Base-by-base conservation (phyloP, 2,888 invertebrate species). In the Bruchidius siliquastri region DNA sequence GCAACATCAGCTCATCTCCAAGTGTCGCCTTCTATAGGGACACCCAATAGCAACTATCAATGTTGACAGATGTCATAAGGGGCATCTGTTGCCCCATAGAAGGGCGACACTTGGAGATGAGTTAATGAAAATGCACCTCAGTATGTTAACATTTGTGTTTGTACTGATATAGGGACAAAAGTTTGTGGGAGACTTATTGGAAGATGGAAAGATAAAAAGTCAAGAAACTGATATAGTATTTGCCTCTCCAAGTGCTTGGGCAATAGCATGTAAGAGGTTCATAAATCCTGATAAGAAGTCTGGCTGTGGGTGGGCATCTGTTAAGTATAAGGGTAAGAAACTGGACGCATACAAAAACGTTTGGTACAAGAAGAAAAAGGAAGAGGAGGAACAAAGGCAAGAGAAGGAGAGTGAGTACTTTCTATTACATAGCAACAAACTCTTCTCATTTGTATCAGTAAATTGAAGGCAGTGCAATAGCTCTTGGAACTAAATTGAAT, bases 251-350 rank as follows among this genome's bases (percentile, higher is more conserved):
- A 96, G 95, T 81, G 95, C 96, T 0, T 97, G 96, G 96, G 96
- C 96, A 0, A 94, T 95, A 85, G 94, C 96, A 83, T 96, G 96
- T 83, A 96, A 96, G 84, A 90, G 95, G 78, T 94, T 96, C 74
- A 94, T 96, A 72, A 96, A 96, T 86, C 96, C 96, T 0, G 94
- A 94, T 77, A 96, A 96, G 85, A 94, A 96, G 82, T 96, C 96
- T 67, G 96, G 96, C 0, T 96, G 96, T 87, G 96, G 96, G 0
- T 96, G 97, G 96, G 96, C 96, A 1, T 95, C 96, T 1, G 96
- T 96, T 66, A 93, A 94, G 82, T 96, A 96, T 82, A 92, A 91
- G 84, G 96, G 95, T 0, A 93, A 93, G 83, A 96, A 96, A 86
- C 86, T 97, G 82, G 96, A 96, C 85, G 92, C 94, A 3, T 96